A percentile compares a stretch with the other conserved stretches of the same genome.
phyloP scores from a whole-genome alignment of 2,797 vertebrate genomes.

The Acridotheres tristis region DNA sequence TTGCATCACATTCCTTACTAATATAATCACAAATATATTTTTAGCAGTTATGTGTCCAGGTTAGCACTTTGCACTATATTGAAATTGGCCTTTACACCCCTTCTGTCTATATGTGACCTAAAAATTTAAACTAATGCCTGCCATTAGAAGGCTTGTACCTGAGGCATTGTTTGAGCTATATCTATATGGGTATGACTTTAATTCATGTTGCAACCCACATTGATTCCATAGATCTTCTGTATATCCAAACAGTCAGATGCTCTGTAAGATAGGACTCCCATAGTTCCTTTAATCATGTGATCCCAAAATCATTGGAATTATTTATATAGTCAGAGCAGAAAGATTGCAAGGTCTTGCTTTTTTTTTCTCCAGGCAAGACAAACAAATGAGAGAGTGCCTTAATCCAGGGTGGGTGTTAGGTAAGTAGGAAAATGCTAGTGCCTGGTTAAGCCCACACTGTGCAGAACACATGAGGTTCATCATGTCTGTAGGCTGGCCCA shows the following conservation, averaged over 20 bases:
- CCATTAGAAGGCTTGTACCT: background rate
- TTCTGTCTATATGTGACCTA: background rate
- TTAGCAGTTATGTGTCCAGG: background rate
- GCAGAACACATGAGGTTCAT: background rate
- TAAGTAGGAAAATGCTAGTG: background rate
- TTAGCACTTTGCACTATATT: background rate
- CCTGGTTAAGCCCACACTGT: background rate
- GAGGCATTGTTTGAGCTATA: background rate
- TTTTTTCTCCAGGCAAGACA: background rate
- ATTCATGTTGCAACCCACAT: fast-evolving
- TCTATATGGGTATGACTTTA: background rate
- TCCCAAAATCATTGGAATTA: background rate
- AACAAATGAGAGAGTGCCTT: background rate
- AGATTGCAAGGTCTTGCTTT: background rate
- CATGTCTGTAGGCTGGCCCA: background rate
- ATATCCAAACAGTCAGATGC: background rate
- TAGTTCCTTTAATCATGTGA: background rate
- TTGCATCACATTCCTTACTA: background rate
- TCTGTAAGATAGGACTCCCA: background rate
- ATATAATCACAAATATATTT: background rate
- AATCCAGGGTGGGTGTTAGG: background rate
- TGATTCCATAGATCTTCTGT: background rate
- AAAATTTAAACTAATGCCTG: background rate
- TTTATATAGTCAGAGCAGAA: background rate
- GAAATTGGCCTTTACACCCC: background rate